Evolutionary conservation across 2,113 vertebrate species (phyloP).

Genomic region (Gambusia holbrooki): DNA sequence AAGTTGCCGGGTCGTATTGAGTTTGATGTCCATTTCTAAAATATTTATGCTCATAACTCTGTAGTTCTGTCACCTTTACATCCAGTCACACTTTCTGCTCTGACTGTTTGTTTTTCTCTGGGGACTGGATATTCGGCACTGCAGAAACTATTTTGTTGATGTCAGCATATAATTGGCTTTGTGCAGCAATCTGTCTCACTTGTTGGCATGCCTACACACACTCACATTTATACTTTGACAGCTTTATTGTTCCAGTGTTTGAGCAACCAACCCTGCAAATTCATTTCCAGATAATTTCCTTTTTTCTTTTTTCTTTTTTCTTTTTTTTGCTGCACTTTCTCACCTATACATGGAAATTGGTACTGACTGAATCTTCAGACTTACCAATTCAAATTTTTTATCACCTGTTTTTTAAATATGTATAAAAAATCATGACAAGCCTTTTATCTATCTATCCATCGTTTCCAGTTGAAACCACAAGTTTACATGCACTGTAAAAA

Average conservation of each 20-base stretch:
- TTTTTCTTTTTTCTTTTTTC: neutral
- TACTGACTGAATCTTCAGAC: slow-evolving; percentile 14
- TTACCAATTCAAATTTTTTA: slow-evolving; percentile 11
- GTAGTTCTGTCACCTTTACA: neutral
- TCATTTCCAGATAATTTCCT: slow-evolving; percentile 50
- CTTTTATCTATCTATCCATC: no score
- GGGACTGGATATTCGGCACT: slow-evolving; percentile 11
- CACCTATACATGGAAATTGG: slow-evolving; percentile 33
- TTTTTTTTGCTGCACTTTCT: slow-evolving; percentile 16
- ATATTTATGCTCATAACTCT: neutral
- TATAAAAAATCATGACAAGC: neutral
- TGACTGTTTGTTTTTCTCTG: slow-evolving; percentile 12
- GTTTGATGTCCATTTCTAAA: no score
- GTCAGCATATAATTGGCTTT: slow-evolving; percentile 56
- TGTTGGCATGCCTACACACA: slow-evolving; percentile 5
- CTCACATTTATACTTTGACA: neutral
- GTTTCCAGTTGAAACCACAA: no score
- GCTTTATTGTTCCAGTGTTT: slow-evolving; percentile 29
- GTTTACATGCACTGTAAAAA: no score
- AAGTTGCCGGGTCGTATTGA: no score
- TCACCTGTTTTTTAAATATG: slow-evolving; percentile 4
- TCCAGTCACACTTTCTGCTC: neutral
- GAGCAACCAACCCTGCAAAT: slow-evolving; percentile 32
- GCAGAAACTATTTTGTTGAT: slow-evolving; percentile 46
- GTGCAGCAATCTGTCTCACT: slow-evolving; percentile 41